Base-by-base conservation (phyloP, 2,888 invertebrate species). In the Meiosimyza decipiens region DNA sequence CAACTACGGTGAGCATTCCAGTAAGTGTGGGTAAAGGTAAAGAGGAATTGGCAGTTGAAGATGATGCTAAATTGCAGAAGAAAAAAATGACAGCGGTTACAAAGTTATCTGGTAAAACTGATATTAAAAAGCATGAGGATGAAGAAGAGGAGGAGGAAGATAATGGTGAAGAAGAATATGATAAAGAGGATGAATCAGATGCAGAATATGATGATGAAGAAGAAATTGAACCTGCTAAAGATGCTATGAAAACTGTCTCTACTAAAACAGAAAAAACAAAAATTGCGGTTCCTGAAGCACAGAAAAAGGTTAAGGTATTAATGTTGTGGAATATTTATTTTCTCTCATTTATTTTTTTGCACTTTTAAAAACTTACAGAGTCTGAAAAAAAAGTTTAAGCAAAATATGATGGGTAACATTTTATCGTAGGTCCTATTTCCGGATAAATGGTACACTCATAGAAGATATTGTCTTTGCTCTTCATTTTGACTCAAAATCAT, bases 281-380 rank as follows among this genome's bases (percentile, higher is more conserved):
- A 47, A 51, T 12, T 51, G 11, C 62, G 52, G 63, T 13, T 63
- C 16, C n/a, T 55, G 54, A 75, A 22, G 71, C 72, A 33, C 72
- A 74, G 6, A 82, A 81, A 52, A 82, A 80, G 73, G 83, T 85
- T 6, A 84, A 85, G 82, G 85, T 85, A 74, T 40, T 55, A 52
- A 22, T 33, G 40, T 71, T 65, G 28, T 52, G 59, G 74, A 76
- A 55, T 54, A 52, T n/a, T 18, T 52, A 4, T 55, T 50, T 22
- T 16, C 1, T 57, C 12, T n/a, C 1, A 33, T 33, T 52, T 28
- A 28, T n/a, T 15, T 18, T 18, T n/a, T 57, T 9, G 18, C 13
- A 18, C 22, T 47, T 51, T 22, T 51, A 4, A 28, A 28, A 28
- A 28, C 28, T 28, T 28, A 28, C 28, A 28, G 28, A 28, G 28